These are phyloP conservation scores for Laupala kohalensis DNA, from an alignment of 1,140 invertebrate genomes.

Conservation along the genomic window DNA sequence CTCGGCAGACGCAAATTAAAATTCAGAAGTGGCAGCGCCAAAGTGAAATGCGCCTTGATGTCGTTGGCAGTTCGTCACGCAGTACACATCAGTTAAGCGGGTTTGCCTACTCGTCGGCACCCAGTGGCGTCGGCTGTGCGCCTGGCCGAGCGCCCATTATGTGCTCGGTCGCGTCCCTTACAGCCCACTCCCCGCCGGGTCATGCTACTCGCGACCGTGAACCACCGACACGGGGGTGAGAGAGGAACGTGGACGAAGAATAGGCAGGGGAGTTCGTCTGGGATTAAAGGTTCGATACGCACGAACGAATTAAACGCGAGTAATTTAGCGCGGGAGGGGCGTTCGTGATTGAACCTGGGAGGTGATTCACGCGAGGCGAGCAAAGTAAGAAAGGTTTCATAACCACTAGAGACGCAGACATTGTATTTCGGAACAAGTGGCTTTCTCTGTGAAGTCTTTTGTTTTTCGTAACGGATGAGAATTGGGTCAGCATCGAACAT, in stretches of 20 bases:
- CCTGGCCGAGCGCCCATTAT: not conserved
- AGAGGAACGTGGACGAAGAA: not conserved
- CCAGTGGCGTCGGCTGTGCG: not conserved
- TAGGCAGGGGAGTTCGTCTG: not conserved
- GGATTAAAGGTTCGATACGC: not conserved
- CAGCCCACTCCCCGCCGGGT: too few relatives aligned
- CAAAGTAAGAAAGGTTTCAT: too few relatives aligned
- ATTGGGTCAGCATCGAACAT: too few relatives aligned
- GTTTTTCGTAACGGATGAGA: too few relatives aligned
- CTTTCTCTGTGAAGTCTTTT: too few relatives aligned
- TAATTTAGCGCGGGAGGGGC: too few relatives aligned
- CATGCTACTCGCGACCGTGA: not conserved
- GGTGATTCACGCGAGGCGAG: too few relatives aligned
- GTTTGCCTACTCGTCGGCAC: not conserved
- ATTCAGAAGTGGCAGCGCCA: not conserved
- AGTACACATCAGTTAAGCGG: not conserved
- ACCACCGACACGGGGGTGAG: too few relatives aligned
- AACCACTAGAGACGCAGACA: too few relatives aligned
- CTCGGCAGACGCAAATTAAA: not conserved
- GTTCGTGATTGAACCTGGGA: too few relatives aligned
- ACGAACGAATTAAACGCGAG: not conserved
- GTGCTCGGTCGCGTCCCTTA: not conserved
- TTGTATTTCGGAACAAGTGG: too few relatives aligned
- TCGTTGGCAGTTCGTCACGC: too few relatives aligned
- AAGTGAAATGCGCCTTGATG: not conserved